Conservation (phyloP, 2,113 vertebrate genomes). For the Phoenicopterus ruber region DNA sequence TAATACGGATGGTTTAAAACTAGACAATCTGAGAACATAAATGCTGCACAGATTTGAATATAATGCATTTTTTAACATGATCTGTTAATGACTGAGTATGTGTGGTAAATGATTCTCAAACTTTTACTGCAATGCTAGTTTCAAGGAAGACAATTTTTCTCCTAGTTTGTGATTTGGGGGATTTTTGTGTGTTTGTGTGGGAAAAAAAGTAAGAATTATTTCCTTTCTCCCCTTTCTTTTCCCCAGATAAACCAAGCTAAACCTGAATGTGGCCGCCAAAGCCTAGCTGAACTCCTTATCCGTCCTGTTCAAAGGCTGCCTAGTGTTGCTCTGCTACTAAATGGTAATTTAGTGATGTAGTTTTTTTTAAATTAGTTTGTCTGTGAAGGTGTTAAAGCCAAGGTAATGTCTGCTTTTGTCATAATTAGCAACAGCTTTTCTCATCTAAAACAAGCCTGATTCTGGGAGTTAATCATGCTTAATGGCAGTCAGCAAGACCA, state of each 20-base stretch:
- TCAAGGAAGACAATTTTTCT: not conserved
- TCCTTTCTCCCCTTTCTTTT: not conserved
- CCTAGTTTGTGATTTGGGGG: not conserved
- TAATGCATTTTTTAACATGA: not conserved
- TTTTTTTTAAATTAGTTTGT: not conserved
- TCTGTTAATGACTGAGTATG: not conserved
- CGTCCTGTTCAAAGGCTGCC: conserved; percentile 96
- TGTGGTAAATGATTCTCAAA: not conserved
- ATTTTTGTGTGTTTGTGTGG: not conserved
- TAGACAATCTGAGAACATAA: not conserved
- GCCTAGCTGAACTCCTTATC: conserved; percentile 92
- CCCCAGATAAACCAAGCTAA: conserved; percentile 94
- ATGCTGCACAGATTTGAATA: not conserved
- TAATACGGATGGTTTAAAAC: not conserved
- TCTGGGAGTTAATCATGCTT: not conserved
- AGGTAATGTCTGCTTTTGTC: not conserved
- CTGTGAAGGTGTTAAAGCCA: not conserved
- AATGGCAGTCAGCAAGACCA: not conserved
- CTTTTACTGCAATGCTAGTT: not conserved
- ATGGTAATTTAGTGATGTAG: conserved; percentile 75
- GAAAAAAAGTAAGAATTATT: not conserved
- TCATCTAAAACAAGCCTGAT: not conserved
- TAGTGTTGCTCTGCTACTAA: conserved; percentile 91
- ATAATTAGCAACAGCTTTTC: not conserved
- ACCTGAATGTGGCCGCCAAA: conserved; percentile 95